A percentile compares a stretch with the other conserved stretches of the same genome.
These are phyloP conservation scores for Drosophila cognata DNA, from an alignment of 2,888 invertebrate species.

Conservation along the genomic window DNA sequence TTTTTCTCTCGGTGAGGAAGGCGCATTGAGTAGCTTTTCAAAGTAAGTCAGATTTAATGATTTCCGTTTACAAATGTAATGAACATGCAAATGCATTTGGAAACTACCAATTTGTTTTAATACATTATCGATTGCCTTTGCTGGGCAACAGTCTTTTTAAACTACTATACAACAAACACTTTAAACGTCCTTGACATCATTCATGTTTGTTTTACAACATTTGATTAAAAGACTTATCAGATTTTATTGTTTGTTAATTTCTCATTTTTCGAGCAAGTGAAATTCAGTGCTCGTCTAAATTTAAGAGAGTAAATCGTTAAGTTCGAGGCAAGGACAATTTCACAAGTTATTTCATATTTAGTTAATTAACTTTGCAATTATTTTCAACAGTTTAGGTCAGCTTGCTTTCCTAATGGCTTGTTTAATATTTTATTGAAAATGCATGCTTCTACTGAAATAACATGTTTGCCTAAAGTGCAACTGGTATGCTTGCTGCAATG, in stretches of 20 bases:
- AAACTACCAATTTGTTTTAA: constrained; percentile 16
- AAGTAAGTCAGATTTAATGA: constrained; percentile 17
- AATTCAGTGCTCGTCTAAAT: too few relatives aligned
- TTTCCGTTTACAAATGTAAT: constrained; percentile 18
- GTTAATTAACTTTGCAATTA: neutral
- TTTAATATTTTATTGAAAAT: neutral
- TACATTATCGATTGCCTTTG: constrained; percentile 1
- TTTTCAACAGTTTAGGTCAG: neutral
- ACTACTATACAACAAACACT: neutral
- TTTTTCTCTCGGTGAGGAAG: neutral
- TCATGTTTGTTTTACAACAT: neutral
- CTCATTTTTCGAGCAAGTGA: neutral
- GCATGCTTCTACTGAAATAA: neutral
- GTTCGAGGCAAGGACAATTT: neutral
- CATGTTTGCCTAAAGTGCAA: neutral
- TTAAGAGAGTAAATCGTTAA: neutral
- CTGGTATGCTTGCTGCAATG: neutral
- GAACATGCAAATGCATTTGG: neutral
- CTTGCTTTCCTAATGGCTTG: neutral
- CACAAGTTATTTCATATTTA: neutral
- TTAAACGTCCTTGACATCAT: too few relatives aligned
- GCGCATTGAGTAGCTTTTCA: neutral
- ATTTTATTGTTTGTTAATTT: neutral
- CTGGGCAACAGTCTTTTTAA: neutral
- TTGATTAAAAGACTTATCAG: neutral